Conservation (phyloP, 2,113 vertebrate species). For the Anhinga rufa region DNA sequence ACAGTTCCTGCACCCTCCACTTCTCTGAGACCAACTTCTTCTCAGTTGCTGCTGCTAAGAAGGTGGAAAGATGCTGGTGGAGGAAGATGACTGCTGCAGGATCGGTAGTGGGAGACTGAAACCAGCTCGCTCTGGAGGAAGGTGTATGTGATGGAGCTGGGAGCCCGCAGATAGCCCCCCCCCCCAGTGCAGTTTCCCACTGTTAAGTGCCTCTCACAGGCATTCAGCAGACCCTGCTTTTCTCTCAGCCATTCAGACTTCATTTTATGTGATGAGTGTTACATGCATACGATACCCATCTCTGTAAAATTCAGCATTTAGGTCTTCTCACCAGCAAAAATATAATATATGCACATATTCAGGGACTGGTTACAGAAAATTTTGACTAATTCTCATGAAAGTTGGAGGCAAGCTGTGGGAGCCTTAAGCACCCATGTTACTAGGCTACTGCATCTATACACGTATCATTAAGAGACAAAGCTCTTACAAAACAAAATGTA, state of each 20-base stretch:
- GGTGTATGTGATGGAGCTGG: neutral
- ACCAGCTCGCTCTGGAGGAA: neutral
- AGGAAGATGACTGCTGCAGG: neutral
- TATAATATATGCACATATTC: neutral
- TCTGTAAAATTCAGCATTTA: neutral
- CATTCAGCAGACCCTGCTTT: neutral
- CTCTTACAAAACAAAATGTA: neutral
- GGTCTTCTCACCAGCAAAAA: neutral
- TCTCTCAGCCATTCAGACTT: neutral
- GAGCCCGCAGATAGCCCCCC: neutral
- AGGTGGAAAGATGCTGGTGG: neutral
- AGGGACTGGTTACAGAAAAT: neutral
- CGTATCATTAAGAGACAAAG: neutral
- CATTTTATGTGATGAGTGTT: neutral
- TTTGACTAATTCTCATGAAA: neutral
- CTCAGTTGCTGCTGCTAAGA: neutral
- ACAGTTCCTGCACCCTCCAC: neutral
- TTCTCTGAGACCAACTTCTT: neutral
- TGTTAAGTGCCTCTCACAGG: neutral
- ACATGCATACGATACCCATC: neutral
- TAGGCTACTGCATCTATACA: neutral
- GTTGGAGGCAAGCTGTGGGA: neutral
- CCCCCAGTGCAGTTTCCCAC: neutral
- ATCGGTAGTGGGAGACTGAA: neutral
- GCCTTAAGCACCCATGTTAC: neutral